phyloP scores from a whole-genome alignment of 2,797 vertebrate species.

The Triplophysa yarkandensis region DNA sequence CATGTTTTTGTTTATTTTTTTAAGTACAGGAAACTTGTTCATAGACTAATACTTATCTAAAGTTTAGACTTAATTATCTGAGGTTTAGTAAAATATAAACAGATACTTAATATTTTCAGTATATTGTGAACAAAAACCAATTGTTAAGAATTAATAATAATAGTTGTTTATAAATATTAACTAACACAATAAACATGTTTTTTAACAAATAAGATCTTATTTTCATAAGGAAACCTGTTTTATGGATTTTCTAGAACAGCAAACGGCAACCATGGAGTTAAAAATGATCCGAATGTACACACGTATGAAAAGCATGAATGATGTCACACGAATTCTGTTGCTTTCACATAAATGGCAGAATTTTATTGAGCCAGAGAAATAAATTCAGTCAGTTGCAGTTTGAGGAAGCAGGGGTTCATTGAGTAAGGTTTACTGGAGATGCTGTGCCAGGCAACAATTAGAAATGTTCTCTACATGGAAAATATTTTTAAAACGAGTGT shows the following conservation, averaged over 20 bases:
- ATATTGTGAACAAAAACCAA: too few relatives aligned
- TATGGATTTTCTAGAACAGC: not conserved
- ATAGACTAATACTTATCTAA: too few relatives aligned
- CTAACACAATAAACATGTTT: too few relatives aligned
- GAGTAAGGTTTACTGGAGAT: constrained; percentile 58
- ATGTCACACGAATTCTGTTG: constrained; percentile 50
- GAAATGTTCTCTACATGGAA: constrained; percentile 66
- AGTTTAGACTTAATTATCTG: too few relatives aligned
- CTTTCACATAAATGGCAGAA: constrained; percentile 48
- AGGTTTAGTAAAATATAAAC: too few relatives aligned
- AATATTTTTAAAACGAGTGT: constrained; percentile 59
- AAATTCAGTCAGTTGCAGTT: constrained; percentile 60
- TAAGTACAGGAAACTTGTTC: too few relatives aligned
- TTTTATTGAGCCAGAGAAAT: constrained; percentile 55
- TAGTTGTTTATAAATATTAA: too few relatives aligned
- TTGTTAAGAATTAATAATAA: too few relatives aligned
- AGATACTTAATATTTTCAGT: too few relatives aligned
- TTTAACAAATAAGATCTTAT: too few relatives aligned
- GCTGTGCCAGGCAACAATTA: constrained; percentile 67
- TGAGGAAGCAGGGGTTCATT: constrained; percentile 59
- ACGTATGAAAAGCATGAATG: constrained; percentile 46
- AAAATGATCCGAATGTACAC: constrained; percentile 24
- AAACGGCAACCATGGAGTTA: constrained; percentile 9
- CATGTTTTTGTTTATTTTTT: too few relatives aligned
- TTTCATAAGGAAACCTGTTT: not conserved